These are phyloP conservation scores for Otis tarda DNA, from an alignment of 2,113 vertebrate species.

Conservation along the genomic window DNA sequence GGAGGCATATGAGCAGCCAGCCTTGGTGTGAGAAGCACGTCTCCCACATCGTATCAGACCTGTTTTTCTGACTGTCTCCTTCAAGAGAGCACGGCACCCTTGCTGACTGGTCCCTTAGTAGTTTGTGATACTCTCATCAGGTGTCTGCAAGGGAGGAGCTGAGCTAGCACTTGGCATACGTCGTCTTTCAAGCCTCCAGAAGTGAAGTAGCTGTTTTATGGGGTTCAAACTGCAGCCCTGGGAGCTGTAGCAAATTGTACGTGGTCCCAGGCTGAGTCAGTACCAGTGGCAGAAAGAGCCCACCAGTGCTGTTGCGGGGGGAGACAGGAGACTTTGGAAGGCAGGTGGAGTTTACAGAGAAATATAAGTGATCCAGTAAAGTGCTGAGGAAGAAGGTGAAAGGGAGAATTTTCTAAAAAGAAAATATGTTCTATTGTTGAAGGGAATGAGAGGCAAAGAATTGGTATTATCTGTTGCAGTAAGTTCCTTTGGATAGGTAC, in stretches of 20 bases:
- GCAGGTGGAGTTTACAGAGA: background rate
- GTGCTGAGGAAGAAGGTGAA: background rate
- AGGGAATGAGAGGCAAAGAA: background rate
- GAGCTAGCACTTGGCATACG: background rate
- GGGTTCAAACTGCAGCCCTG: conserved; percentile 1
- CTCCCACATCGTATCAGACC: background rate
- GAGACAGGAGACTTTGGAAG: background rate
- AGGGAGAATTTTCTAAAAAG: background rate
- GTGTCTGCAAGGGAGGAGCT: background rate
- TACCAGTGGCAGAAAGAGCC: background rate
- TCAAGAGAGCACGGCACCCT: background rate
- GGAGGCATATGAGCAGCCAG: background rate
- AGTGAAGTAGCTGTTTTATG: background rate
- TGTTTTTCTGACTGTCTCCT: background rate
- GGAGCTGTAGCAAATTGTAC: background rate
- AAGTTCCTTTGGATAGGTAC: background rate
- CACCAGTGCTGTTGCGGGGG: background rate
- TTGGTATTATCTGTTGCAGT: background rate
- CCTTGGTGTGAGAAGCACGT: background rate
- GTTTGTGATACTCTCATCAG: background rate
- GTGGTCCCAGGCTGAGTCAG: background rate
- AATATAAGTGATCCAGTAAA: background rate
- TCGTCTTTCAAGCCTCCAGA: background rate
- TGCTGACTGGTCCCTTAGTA: background rate
- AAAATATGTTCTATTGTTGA: background rate